A percentile compares a stretch with the other conserved stretches of the same genome.
Evolutionary conservation across 2,797 vertebrate genomes (phyloP).

Genomic region (Anniella stebbinsi): DNA sequence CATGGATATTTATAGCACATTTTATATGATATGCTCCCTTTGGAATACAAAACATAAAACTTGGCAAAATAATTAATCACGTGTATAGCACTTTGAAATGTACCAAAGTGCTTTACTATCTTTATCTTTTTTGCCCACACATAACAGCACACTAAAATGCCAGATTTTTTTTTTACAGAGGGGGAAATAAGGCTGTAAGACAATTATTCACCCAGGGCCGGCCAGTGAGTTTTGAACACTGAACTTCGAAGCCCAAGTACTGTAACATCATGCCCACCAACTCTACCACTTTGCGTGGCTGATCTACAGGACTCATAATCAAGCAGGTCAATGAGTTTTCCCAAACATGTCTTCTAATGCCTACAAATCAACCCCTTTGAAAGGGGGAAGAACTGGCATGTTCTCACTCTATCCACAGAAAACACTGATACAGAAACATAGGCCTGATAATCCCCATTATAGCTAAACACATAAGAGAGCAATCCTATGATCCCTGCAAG

Average conservation of each 20-base stretch:
- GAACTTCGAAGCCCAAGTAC: neutral
- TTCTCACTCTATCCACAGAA: neutral
- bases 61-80: constrained; percentile 24
- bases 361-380: neutral
- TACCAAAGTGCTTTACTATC: constrained; percentile 15
- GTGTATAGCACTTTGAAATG: constrained; percentile 9
- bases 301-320: neutral
- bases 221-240: neutral
- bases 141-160: constrained; percentile 15
- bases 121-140: neutral
- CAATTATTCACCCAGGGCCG: neutral
- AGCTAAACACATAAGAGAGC: neutral
- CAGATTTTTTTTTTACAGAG: neutral
- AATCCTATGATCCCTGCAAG: too few species aligned
- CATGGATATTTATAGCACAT: constrained; percentile 6
- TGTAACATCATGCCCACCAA: neutral
- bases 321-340: neutral
- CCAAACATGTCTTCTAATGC: neutral
- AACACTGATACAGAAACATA: neutral
- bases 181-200: neutral
- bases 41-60: constrained; percentile 11
- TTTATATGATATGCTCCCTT: constrained; percentile 20
- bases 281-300: neutral
- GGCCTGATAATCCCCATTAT: neutral
- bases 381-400: neutral